Base-by-base conservation (phyloP, 2,888 invertebrate species). In the Dermolepida albohirtum region DNA sequence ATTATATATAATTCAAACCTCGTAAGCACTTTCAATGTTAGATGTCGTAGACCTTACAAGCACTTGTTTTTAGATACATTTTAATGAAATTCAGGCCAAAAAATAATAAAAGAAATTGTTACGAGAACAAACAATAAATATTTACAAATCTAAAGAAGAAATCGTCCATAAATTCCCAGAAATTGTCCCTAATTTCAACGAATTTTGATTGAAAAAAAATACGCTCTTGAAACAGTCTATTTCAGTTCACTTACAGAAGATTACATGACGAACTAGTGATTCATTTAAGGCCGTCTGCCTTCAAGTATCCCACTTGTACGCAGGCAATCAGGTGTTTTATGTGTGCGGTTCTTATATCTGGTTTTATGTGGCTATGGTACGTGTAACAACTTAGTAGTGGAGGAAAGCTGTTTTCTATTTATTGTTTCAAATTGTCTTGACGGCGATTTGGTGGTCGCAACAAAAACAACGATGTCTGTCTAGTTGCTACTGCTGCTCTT, bases 281-380 rank as follows among this genome's bases (percentile, higher is more conserved):
- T 54, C 54, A 54, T 39, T 54, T 39, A 34, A 34, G 39, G 14
- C 2, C 4, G 16, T 51, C 27, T 14, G 16, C 14, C 12, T 17
- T 12, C 14, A 34, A 10, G 34, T 12, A 8, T 14, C 47, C n/a
- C 16, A 47, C 59, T 27, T 59, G 41, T 55, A 59, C 34, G 47
- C 16, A 10, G 16, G 12, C 59, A 16, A 44, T 59, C 59, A 59
- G 59, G 59, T 59, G 59, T 59, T 59, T 47, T 47, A 14, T 59
- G 47, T 47, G 10, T 6, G 16, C 49, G 16, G 55, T 1, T 29
- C 27, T 12, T 29, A n/a, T 29, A 44, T 59, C 44, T 59, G 34
- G 47, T 1, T 52, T 52, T 29, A 12, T n/a, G 51, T 47, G 59
- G 29, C 16, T 27, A 34, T 40, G 27, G 55, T 57, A 22, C 34